Base-by-base conservation (phyloP, 2,113 vertebrate genomes). In the Amphiprion percula region DNA sequence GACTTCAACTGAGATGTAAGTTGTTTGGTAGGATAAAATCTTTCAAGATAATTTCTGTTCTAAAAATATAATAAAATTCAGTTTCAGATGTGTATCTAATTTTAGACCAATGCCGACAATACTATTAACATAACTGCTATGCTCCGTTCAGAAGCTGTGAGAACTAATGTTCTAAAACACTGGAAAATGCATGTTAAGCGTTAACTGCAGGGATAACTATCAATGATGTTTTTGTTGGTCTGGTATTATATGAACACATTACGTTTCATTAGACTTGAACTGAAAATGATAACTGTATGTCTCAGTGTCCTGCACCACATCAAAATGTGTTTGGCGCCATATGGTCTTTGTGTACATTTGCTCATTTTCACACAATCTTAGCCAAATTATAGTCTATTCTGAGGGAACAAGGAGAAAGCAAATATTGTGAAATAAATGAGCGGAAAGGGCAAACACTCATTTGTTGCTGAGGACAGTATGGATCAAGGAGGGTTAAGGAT, bases 381-480 rank as follows among this genome's bases (percentile, higher is more conserved):
- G 37, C 9, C 54, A 52, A 37, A 72, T 15, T 23, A 21, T 41
- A 49, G 58, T 53, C n/a, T 1, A 50, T 21, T 54, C 44, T 10
- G 26, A 26, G 21, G 44, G 1, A 53, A 24, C 12, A 50, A 23
- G 10, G 7, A 24, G 19, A 50, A 4, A 28, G 68, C 10, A 63
- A 55, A 65, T 69, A 59, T 50, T 37, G 24, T 59, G 14, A 21
- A 61, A 68, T 46, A 39, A 47, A 58, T 52, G 41, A 63, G 33
- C 19, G 14, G 37, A 83, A 66, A 49, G 56, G 50, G 54, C 54
- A 79, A 82, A 70, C 61, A 70, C 11, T 58, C 39, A 53, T 66
- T 71, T 59, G 50, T 49, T 75, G 41, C 66, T 28, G 46, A 41
- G 23, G 26, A 70, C 12, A 47, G 39, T 23, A 14, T 65, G 10